phyloP scores from a whole-genome alignment of 2,888 invertebrate species.

The Tetanocera ferruginea region DNA sequence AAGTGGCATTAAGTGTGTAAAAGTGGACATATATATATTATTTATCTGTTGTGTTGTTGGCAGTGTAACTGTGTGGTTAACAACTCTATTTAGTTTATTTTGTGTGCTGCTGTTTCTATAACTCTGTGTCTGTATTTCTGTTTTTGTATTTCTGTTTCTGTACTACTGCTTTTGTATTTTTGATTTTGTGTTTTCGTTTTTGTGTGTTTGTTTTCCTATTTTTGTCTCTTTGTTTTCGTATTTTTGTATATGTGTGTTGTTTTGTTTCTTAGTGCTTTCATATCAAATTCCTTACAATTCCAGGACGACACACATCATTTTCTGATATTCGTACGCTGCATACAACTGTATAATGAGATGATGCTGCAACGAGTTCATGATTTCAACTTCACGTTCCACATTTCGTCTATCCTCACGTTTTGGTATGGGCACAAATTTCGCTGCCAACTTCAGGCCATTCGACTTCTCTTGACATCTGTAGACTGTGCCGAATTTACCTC shows the following conservation, averaged over 20 bases:
- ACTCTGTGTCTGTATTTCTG: not conserved
- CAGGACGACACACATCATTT: slow-evolving; percentile 95
- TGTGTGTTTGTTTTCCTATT: not conserved
- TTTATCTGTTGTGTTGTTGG: no score
- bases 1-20: not conserved
- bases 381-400: slow-evolving; percentile 95
- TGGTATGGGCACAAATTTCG: slow-evolving; percentile 90
- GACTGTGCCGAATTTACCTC: slow-evolving; percentile 98
- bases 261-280: not conserved
- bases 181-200: not conserved
- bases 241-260: not conserved
- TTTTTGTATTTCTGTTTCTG: not conserved
- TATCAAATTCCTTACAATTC: slow-evolving; percentile 86
- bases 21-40: no score
- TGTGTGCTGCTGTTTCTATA: no score
- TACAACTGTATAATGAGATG: slow-evolving; percentile 96
- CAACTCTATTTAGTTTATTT: no score
- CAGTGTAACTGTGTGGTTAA: no score
- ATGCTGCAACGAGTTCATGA: slow-evolving; percentile 95
- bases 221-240: not conserved
- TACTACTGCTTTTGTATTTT: not conserved
- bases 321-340: slow-evolving; percentile 94
- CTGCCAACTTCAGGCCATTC: slow-evolving; percentile 86
- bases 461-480: slow-evolving; percentile 90
- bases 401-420: slow-evolving; percentile 90